These are phyloP conservation scores for Operophtera brumata DNA, from an alignment of 2,888 invertebrate species.

Conservation along the genomic window DNA sequence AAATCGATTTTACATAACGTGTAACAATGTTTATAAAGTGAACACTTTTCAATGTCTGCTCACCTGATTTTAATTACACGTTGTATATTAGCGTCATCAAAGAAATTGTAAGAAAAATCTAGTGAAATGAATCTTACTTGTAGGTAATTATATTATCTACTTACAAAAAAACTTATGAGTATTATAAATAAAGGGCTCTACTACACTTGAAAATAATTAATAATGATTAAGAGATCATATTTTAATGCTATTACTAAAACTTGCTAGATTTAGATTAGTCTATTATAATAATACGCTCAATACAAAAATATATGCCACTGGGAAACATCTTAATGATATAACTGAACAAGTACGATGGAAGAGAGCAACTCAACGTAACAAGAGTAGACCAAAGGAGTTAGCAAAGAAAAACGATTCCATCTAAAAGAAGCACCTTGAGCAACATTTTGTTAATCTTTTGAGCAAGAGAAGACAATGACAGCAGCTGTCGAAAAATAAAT, in stretches of 20 bases:
- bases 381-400: conserved; percentile 4
- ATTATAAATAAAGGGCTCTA: conserved; percentile 76
- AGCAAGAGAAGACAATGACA: conserved; percentile 73
- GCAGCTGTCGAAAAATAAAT: conserved; percentile 62
- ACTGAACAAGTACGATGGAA: conserved; percentile 50
- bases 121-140: conserved; percentile 51
- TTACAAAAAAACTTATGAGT: conserved; percentile 78
- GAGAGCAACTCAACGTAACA: conserved; percentile 27
- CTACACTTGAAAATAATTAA: conserved; percentile 76
- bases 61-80: conserved; percentile 29
- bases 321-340: conserved; percentile 53
- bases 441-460: conserved; percentile 75
- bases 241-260: conserved; percentile 73
- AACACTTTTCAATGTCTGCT: conserved; percentile 30
- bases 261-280: conserved; percentile 76
- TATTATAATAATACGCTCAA: conserved; percentile 64
- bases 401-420: conserved; percentile 23
- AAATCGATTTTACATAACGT: conserved; percentile 27
- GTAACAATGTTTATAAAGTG: conserved; percentile 28
- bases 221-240: conserved; percentile 81
- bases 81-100: conserved; percentile 50
- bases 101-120: conserved; percentile 46
- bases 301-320: conserved; percentile 72
- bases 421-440: conserved; percentile 67
- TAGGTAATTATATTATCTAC: conserved; percentile 43